Base-by-base conservation (phyloP, 2,113 vertebrate genomes). In the Brachypteracias leptosomus region DNA sequence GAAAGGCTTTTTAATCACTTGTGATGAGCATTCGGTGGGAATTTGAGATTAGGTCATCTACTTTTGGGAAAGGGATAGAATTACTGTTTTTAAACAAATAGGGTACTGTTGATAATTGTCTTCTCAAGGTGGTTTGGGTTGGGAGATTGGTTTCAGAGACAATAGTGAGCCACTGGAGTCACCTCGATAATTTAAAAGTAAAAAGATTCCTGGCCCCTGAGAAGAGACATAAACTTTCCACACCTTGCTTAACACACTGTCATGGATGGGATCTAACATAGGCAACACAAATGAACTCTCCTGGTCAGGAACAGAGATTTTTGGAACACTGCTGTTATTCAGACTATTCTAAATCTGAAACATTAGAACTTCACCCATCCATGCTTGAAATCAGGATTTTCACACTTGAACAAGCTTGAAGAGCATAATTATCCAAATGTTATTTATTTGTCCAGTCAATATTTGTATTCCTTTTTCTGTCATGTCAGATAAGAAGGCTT, bases 331-430 rank as follows among this genome's bases (percentile, higher is more conserved):
- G 3, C 54, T 95, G 40, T 89, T 13, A 38, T 87, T 93, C 58
- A 88, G 35, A 66, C 15, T 22, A 5, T 70, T 93, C 22, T 76
- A 73, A 85, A 88, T 66, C 49, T 83, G 49, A 93, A 91, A 76
- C 8, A 26, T 61, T 73, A 79, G 26, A 65, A 4, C 62, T 87
- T 89, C 54, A 89, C 15, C 20, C 20, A 79, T 36, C 54, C n/a
- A 7, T 94, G 62, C 46, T 73, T 87, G 54, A 93, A 93, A 96
- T 76, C 71, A 76, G n/a, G 62, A 82, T 92, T 94, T 93, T 88
- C 20, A 79, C 70, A 58, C 70, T 58, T 76, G 49, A 91, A 44
- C 36, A 79, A 82, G 46, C 54, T 65, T 79, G 59, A 85, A 65
- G 70, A 93, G 29, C 36, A 85, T n/a, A 28, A 81, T 94, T 95